phyloP scores from a whole-genome alignment of 2,797 vertebrate species.

The Dendrocincla tyrannina region DNA sequence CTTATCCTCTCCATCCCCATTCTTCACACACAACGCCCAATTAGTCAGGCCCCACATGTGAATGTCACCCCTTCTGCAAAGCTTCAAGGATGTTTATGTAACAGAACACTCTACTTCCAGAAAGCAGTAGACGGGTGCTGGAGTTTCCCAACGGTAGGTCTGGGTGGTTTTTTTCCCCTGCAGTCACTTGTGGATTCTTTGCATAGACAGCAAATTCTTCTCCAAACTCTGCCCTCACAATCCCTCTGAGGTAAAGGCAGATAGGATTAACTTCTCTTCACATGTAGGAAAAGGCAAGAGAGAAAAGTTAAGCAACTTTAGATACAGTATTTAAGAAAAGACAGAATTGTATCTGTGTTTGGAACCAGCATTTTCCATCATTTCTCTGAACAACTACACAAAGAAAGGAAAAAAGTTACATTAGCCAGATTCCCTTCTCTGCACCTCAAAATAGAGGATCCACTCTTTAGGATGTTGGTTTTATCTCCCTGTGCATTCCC shows the following conservation, averaged over 20 bases:
- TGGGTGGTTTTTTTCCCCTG: neutral
- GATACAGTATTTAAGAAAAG: neutral
- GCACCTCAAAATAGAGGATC: constrained; percentile 32
- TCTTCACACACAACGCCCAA: constrained; percentile 52
- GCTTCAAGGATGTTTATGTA: constrained; percentile 66
- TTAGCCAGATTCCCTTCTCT: constrained; percentile 14
- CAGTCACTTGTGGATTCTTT: constrained; percentile 38
- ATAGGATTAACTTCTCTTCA: constrained; percentile 32
- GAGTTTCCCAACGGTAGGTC: constrained; percentile 30
- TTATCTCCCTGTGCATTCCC: constrained; percentile 55
- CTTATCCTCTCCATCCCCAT: constrained; percentile 25
- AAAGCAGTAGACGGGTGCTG: constrained; percentile 1
- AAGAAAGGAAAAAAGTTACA: neutral
- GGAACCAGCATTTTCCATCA: neutral
- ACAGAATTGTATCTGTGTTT: neutral
- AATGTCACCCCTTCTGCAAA: constrained; percentile 54
- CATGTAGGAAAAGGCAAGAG: neutral
- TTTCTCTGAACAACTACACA: neutral
- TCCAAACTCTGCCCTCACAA: constrained; percentile 33
- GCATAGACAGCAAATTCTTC: constrained; percentile 34
- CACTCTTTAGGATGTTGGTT: constrained; percentile 5
- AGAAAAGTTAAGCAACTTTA: neutral
- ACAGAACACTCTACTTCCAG: constrained; percentile 57
- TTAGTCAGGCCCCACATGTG: constrained; percentile 52
- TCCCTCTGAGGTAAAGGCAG: constrained; percentile 42